Base-by-base conservation (phyloP, 2,113 vertebrate species). In the Mungos mungo region DNA sequence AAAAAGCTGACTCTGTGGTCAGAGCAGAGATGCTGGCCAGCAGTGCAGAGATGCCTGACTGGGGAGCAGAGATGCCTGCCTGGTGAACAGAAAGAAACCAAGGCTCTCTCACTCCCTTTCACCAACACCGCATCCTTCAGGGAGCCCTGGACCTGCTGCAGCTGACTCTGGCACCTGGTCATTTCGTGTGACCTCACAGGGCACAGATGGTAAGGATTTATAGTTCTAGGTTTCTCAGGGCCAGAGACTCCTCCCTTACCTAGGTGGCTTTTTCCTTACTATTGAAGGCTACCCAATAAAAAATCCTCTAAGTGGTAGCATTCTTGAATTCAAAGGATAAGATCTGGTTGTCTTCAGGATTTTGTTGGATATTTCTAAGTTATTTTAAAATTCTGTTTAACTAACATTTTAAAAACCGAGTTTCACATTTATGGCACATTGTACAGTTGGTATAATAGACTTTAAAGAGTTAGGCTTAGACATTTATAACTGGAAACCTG, bases 401-500 rank as follows among this genome's bases (percentile, higher is more conserved):
- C 60, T 54, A 87, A 88, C 45, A n/a, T 94, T 69, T 90, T 91
- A 88, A 79, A 47, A 85, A 82, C 33, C 0, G 7, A 65, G 29
- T 35, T 90, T 92, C 50, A 11, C 71, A 35, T 52, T 92, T 69
- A 76, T 69, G 52, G 31, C 7, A 47, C 9, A 16, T 29, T 31
- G 60, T 60, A 50, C 5, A 69, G 60, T 38, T 69, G 14, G 45
- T 76, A 5, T 80, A 83, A n/a, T 29, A 23, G 47, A 27, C 71
- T 79, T 57, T 63, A 54, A 54, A 84, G 57, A 95, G 65, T 54
- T 90, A 41, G 76, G 41, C 38, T 25, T 19, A 35, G 66, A 54
- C 41, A 41, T 92, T 97, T 77, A 35, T 80, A 86, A 54, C 80
- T 89, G 60, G 83, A 93, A 57, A 54, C 31, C 38, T 93, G 88